These are phyloP conservation scores for Scelioninae gen. 1 DNA, from an alignment of 2,888 invertebrate species.

Conservation along the genomic window DNA sequence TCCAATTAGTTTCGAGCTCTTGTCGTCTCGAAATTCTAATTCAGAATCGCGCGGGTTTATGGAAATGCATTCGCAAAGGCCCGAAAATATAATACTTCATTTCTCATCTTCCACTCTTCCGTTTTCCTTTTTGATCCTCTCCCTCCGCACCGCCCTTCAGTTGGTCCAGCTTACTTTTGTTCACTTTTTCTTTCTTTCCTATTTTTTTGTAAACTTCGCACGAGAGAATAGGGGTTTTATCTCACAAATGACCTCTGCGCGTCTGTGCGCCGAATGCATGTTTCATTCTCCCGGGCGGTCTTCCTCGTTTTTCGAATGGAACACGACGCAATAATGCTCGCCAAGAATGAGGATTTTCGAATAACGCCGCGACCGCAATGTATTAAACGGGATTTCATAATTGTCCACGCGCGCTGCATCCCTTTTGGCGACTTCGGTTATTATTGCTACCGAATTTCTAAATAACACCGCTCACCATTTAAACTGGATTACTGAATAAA, in stretches of 20 bases:
- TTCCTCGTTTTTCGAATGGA: conserved; percentile 61
- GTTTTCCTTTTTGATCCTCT: conserved; percentile 33
- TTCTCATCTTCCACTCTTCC: conserved; percentile 51
- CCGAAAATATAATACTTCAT: conserved; percentile 67
- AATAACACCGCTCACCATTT: conserved; percentile 41
- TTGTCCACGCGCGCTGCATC: conserved; percentile 48
- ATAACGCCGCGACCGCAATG: conserved; percentile 61
- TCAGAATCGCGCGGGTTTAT: conserved; percentile 58
- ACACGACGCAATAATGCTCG: conserved; percentile 68
- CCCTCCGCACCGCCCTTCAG: conserved; percentile 3
- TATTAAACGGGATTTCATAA: conserved; percentile 68
- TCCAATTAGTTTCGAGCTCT: conserved; percentile 55
- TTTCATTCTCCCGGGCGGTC: conserved; percentile 58
- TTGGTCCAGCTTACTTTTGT: conserved; percentile 50
- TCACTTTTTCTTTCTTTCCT: conserved; percentile 18
- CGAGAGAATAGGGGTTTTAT: conserved; percentile 60
- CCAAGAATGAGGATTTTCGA: conserved; percentile 65
- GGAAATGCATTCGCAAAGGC: conserved; percentile 56
- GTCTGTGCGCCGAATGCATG: conserved; percentile 62
- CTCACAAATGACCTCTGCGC: conserved; percentile 66
- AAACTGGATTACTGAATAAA: conserved; percentile 50
- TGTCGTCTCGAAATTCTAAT: conserved; percentile 55
- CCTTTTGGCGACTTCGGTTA: conserved; percentile 45
- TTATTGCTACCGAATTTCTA: conserved; percentile 62
- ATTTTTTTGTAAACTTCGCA: conserved; percentile 58